Evolutionary conservation across 2,888 invertebrate genomes (phyloP).

Genomic region (Exocentrus adspersus): DNA sequence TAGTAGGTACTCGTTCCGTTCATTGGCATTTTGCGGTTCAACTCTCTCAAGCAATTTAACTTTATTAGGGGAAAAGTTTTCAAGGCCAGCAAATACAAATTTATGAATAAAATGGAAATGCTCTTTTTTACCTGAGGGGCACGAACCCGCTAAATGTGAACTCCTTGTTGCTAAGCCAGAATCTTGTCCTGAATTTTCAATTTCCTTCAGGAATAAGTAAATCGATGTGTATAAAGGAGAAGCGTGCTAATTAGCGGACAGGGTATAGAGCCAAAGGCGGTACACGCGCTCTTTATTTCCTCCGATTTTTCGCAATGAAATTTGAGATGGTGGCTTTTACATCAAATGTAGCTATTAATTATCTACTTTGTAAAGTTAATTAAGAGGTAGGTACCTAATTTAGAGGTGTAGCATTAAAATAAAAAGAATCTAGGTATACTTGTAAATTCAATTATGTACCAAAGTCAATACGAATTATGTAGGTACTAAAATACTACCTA

Average conservation of each 20-base stretch:
- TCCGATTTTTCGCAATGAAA: neutral
- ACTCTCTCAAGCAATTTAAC: neutral
- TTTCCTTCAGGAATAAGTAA: no score
- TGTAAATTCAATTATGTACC: no score
- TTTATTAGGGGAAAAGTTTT: slow-evolving; percentile 9
- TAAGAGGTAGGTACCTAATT: no score
- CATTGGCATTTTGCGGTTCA: neutral
- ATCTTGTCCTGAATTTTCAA: neutral
- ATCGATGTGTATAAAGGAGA: slow-evolving; percentile 12
- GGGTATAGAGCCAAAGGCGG: neutral
- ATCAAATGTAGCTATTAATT: no score
- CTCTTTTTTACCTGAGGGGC: neutral
- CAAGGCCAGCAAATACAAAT: neutral
- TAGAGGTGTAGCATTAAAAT: no score
- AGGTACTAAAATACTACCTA: no score
- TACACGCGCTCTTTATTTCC: slow-evolving; percentile 21
- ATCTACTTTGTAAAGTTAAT: no score
- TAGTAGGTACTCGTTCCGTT: neutral
- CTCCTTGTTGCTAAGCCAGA: slow-evolving; percentile 16
- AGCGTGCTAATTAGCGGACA: slow-evolving; percentile 15
- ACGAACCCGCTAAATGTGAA: neutral
- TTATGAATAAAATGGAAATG: neutral
- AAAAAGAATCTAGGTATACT: no score
- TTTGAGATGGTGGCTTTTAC: no score
- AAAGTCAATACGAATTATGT: no score